Base-by-base conservation (phyloP, 2,113 vertebrate genomes). In the Gasterosteus aculeatus region DNA sequence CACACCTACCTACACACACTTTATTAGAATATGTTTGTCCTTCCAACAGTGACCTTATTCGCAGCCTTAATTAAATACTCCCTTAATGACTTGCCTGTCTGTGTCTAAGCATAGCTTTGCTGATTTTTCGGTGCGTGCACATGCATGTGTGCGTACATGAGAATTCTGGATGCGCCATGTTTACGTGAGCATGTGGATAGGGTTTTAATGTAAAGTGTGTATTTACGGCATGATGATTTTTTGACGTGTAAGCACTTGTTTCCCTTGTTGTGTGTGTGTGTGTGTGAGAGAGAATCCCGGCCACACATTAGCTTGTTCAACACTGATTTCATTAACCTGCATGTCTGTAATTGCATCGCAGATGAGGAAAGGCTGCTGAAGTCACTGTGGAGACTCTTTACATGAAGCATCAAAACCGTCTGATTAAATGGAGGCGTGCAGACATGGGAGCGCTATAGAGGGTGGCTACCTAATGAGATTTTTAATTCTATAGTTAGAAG, bases 11-110 rank as follows among this genome's bases (percentile, higher is more conserved):
- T 10, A 42, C 77, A 56, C 53, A 65, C 81, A 61, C 77, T 91
- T 93, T 91, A 93, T 94, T 92, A 91, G 87, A 91, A 89, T 91
- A 91, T 89, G 91, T 93, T 93, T 94, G 93, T 94, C 93, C 94
- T 94, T 94, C 91, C 84, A 88, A 85, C 46, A 29, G 75, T 92
- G 93, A 94, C 94, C 93, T 94, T 92, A 92, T 93, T 94, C 87
- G 85, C 72, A 69, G 77, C 86, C 88, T 92, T 93, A 94, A 94
- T 95, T 93, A 94, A 94, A 93, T 80, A 78, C 77, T 88, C 81
- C 84, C 85, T 90, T 93, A 93, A 94, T 92, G 92, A 92, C 92
- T 92, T 90, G 63, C 71, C 81, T 88, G 89, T 85, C 31, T 59
- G 16, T 59, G 53, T 56, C 86, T 67, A 49, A 78, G 88, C 85